These are phyloP conservation scores for Caenorhabditis zanzibari DNA, from an alignment of 2,888 invertebrate species.

Conservation along the genomic window DNA sequence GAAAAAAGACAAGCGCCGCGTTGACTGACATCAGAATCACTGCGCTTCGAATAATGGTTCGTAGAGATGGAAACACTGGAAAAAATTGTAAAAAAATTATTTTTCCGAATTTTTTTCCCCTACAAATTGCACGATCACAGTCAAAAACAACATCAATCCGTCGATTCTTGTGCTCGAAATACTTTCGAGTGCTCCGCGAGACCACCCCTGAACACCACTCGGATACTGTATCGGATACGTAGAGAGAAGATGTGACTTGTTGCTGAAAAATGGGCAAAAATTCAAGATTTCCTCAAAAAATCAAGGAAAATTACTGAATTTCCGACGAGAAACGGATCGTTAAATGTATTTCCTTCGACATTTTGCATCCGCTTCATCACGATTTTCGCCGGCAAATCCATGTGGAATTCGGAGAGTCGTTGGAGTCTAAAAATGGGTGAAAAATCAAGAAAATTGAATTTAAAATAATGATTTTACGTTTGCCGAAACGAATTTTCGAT, in stretches of 20 bases:
- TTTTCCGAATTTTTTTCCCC: too few species aligned
- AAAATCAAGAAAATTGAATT: neutral
- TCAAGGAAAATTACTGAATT: neutral
- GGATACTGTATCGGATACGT: neutral
- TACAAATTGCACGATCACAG: slow-evolving; percentile 12
- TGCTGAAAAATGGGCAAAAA: neutral
- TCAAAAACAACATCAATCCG: slow-evolving; percentile 34
- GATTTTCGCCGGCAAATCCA: slow-evolving; percentile 33
- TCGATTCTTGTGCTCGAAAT: slow-evolving; percentile 36
- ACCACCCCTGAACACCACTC: slow-evolving; percentile 28
- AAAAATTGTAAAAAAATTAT: neutral
- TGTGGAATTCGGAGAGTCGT: slow-evolving; percentile 3
- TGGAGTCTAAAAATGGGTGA: neutral
- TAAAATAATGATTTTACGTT: slow-evolving; percentile 5
- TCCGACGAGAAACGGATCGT: slow-evolving; percentile 36
- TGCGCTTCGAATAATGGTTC: neutral
- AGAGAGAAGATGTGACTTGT: slow-evolving; percentile 3
- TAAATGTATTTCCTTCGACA: slow-evolving; percentile 31
- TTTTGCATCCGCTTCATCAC: slow-evolving; percentile 10
- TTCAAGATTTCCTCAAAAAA: too few species aligned
- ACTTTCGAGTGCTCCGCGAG: neutral
- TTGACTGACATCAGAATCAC: neutral
- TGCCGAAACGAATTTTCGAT: slow-evolving; percentile 1
- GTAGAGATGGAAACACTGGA: slow-evolving; percentile 21
- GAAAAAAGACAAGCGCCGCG: neutral